These are phyloP conservation scores for Antheraea pernyi DNA, from an alignment of 1,140 invertebrate species.

Conservation along the genomic window DNA sequence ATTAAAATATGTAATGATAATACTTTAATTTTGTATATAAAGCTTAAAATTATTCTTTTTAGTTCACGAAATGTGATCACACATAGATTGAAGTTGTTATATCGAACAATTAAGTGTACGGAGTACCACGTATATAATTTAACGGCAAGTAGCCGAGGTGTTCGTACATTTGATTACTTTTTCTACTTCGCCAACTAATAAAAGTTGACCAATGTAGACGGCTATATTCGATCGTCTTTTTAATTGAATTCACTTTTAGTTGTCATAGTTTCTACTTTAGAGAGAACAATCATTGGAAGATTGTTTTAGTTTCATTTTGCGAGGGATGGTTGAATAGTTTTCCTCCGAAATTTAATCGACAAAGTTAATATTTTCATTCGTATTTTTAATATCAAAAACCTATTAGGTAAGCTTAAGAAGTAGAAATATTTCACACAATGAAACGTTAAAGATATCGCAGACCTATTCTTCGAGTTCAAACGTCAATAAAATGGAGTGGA, in stretches of 20 bases:
- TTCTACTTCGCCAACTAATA: constrained; percentile 65
- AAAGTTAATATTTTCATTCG: background rate
- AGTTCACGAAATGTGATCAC: too few species aligned
- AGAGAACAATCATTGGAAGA: background rate
- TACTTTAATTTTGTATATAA: too few species aligned
- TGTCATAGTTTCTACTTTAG: background rate
- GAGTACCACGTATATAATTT: too few species aligned
- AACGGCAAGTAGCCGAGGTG: too few species aligned
- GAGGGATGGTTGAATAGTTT: too few species aligned
- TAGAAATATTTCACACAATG: constrained; percentile 20
- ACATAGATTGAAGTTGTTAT: too few species aligned
- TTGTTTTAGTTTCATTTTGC: too few species aligned
- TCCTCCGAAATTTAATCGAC: background rate
- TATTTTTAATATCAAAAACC: constrained; percentile 16
- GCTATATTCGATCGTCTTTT: background rate
- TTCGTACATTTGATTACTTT: constrained; percentile 59
- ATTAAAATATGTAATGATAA: too few species aligned
- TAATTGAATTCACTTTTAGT: too few species aligned
- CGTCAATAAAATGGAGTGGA: constrained; percentile 61
- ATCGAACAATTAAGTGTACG: too few species aligned
- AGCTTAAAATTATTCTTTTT: too few species aligned
- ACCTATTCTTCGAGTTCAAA: constrained; percentile 43
- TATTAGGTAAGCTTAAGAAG: constrained; percentile 22
- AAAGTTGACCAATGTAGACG: constrained; percentile 40
- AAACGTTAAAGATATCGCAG: constrained; percentile 39